Percentiles rank a stretch among this genome's conserved stretches.
These are phyloP conservation scores for Gasterosteus aculeatus DNA, from an alignment of 2,113 vertebrate genomes.

Conservation along the genomic window DNA sequence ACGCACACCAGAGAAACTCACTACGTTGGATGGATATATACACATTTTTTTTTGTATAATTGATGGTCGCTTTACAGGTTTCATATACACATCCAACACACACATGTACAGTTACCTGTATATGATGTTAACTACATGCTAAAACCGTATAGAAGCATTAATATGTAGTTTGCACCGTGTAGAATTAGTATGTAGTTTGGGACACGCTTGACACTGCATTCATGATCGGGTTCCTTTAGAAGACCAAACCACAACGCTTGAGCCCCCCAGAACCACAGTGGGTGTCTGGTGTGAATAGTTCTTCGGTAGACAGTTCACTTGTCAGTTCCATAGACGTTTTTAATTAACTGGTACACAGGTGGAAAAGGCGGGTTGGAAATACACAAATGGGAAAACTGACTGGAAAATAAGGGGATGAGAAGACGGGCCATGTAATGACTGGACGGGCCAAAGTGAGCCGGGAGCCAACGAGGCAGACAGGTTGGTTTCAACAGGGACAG, in stretches of 20 bases:
- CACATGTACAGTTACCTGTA: not conserved
- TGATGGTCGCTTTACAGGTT: not conserved
- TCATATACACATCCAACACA: not conserved
- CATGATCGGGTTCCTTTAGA: not conserved
- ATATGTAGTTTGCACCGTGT: not conserved
- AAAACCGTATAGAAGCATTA: not conserved
- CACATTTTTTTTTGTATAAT: not conserved
- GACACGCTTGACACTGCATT: no score
- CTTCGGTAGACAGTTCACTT: not conserved
- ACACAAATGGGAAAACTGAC: not conserved
- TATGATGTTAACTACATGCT: not conserved
- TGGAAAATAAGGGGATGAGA: not conserved
- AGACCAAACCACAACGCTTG: no score
- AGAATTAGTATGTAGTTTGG: not conserved
- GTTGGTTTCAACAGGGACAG: not conserved
- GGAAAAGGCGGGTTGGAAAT: not conserved
- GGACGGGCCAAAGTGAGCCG: conserved; percentile 19
- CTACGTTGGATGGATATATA: not conserved
- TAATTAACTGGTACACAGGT: not conserved
- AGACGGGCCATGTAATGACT: not conserved
- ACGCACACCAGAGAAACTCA: not conserved
- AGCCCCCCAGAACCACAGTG: not conserved
- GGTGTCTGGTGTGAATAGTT: not conserved
- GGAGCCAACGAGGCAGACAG: no score
- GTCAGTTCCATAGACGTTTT: conserved; percentile 6